Evolutionary conservation across 2,113 vertebrate species (phyloP), one percentile per base, ranked within the genome.

Genomic region (Osmerus mordax): DNA sequence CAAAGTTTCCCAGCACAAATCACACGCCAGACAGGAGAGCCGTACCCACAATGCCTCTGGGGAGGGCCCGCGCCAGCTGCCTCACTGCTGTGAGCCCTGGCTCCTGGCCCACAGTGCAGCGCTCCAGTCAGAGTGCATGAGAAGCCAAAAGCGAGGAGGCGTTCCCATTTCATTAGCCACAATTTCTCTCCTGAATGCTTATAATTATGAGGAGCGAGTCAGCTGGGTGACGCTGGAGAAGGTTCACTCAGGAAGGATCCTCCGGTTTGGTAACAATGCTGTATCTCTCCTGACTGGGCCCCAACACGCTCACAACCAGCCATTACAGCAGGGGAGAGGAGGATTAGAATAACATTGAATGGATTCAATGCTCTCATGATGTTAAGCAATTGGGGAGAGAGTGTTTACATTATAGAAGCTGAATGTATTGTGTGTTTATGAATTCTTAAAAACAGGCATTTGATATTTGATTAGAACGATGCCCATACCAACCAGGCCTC

Each of bases 191-290:
- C n/a, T 51, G 64, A 65, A 51, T 21, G 64, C 29, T n/a, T 19
- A 51, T 65, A 65, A 65, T 65, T 65, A 65, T 47, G 64, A 51
- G 36, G 28, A 65, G 64, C 47, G 64, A 65, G 21, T 65, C 64
- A 51, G 21, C 36, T 9, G 47, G 47, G 36, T 65, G 47, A 51
- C 51, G 4, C 21, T 65, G 64, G 36, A 15, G 28, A 51, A 51
- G 61, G 16, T 18, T 64, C 32, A n/a, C 28, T 64, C 29, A 6
- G 36, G 36, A 41, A 41, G 36, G 36, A 41, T 6, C 36, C 36
- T 41, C 8, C 7, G 6, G 36, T 41, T 41, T 41, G 36, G 36
- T 7, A 41, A 41, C 36, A 41, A 41, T 8, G 36, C 36, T 41
- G 36, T 0, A 41, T 4, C 36, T 41, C 5, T 32, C 3, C 29